Conservation (phyloP, 1,140 invertebrate species). For the Phymastichus coffea region DNA sequence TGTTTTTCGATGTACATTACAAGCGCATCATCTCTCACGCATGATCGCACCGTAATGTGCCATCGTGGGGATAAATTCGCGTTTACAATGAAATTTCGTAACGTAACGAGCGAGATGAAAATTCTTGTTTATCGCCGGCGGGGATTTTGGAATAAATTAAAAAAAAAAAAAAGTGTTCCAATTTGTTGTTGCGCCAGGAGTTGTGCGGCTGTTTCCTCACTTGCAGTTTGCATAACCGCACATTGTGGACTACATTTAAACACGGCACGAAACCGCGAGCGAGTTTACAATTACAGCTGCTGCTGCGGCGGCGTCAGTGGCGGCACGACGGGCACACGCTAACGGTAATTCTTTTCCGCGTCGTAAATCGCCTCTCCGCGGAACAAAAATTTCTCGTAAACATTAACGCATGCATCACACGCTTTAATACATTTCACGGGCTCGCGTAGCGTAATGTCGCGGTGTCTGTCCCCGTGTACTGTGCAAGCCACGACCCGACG, state of each 20-base stretch:
- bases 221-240: slow-evolving; percentile 6
- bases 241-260: slow-evolving; percentile 9
- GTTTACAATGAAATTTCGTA: too few relatives aligned
- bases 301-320: too few relatives aligned
- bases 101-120: not conserved
- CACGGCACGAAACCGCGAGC: not conserved
- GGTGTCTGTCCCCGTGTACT: too few relatives aligned
- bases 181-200: not conserved
- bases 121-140: slow-evolving; percentile 8
- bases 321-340: too few relatives aligned
- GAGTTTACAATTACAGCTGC: slow-evolving; percentile 18
- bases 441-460: not conserved
- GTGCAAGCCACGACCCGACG: too few relatives aligned
- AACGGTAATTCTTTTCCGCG: slow-evolving; percentile 11
- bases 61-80: not conserved
- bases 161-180: too few relatives aligned
- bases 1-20: slow-evolving; percentile 7
- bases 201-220: not conserved
- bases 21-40: not conserved
- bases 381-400: slow-evolving; percentile 1
- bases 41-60: not conserved
- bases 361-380: not conserved
- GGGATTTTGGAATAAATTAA: too few relatives aligned
- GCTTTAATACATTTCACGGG: not conserved
- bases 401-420: slow-evolving; percentile 1